Evolutionary conservation across 2,113 vertebrate genomes (phyloP), one percentile per base, ranked within the genome.

Genomic region (Brachypteracias leptosomus): DNA sequence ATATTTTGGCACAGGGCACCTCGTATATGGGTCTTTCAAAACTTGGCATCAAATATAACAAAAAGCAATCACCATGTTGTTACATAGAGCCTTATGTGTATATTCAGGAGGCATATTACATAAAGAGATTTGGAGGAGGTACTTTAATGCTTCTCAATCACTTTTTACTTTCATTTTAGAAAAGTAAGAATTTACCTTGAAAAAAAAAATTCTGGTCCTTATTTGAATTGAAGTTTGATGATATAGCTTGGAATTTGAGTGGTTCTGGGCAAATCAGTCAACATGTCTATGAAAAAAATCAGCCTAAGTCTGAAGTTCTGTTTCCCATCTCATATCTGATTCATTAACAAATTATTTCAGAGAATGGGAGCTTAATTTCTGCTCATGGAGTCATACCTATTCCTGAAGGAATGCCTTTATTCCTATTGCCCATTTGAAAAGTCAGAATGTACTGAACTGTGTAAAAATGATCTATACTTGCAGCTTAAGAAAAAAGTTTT

Each of bases 331-430:
- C 35, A 49, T 62, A 31, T 18, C 63, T 89, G 62, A 85, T 58
- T 89, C 31, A 59, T 35, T 35, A 44, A 18, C 28, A 91, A 82
- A 91, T 83, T 36, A 51, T n/a, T 83, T 70, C 63, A 67, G 67
- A 83, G 67, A 63, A 63, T 4, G 33, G 21, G 21, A 90, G 35
- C 51, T 61, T 91, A 47, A 72, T 82, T 91, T 70, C 59, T 90
- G 67, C 63, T 90, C 62, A 52, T 8, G 1, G 66, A 68, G 24
- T 55, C 83, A 74, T 40, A 55, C 36, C 28, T 89, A 1, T 88
- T 89, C 65, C 54, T 84, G 19, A 73, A 88, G 44, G 62, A 91
- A 89, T 85, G 49, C 7, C 46, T 94, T 85, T 93, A 85, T 85
- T 91, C 40, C 28, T 8, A 0, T 46, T 85, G 55, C 38, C 36